phyloP scores from a whole-genome alignment of 2,888 invertebrate genomes.

The Allolobophora icterica region DNA sequence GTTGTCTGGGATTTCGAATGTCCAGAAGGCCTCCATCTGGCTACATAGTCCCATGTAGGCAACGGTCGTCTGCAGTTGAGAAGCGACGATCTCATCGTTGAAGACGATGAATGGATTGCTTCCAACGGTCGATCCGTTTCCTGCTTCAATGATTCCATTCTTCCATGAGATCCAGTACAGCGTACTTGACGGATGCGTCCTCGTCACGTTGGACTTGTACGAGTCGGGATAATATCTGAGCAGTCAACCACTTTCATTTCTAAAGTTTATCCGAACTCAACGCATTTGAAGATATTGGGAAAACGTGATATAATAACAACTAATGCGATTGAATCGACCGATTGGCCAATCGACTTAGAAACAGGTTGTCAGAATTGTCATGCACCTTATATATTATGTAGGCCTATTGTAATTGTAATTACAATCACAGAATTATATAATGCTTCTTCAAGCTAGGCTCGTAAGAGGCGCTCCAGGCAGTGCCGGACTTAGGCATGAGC shows the following conservation, averaged over 20 bases:
- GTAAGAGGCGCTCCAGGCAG: no score
- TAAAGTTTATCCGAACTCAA: background rate
- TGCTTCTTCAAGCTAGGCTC: no score
- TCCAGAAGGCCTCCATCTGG: background rate
- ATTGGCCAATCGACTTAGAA: no score
- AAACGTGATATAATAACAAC: background rate
- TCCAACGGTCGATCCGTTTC: background rate
- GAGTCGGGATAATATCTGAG: background rate
- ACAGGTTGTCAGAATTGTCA: no score
- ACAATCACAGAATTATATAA: no score
- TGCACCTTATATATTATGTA: no score
- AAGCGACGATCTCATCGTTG: background rate
- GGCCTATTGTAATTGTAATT: no score
- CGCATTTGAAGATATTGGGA: background rate
- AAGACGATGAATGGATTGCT: background rate
- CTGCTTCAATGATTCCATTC: background rate
- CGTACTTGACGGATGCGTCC: background rate
- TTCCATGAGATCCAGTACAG: constrained; percentile 7
- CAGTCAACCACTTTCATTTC: background rate
- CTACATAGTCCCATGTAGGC: background rate
- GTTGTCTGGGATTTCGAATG: background rate
- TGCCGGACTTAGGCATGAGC: no score
- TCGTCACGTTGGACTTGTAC: background rate
- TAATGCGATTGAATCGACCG: no score
- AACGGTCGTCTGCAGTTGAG: background rate